These are phyloP conservation scores for Sclerodermus sp. DNA, from an alignment of 2,888 invertebrate genomes.

Conservation along the genomic window DNA sequence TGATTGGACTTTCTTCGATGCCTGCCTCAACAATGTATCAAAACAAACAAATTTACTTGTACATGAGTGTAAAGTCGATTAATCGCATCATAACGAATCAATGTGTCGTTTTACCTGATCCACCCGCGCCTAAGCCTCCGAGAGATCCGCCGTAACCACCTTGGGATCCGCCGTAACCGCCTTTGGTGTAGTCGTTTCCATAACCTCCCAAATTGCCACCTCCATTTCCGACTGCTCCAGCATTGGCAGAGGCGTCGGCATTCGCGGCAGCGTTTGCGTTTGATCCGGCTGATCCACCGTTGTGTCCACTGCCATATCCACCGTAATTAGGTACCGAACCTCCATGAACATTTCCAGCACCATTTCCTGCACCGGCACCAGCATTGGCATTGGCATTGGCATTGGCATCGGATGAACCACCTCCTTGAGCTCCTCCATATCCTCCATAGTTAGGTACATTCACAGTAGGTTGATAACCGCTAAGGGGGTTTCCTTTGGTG, in stretches of 20 bases:
- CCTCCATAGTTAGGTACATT: constrained; percentile 8
- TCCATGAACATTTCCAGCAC: constrained; percentile 3
- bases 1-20: neutral
- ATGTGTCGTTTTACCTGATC: neutral
- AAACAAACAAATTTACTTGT: neutral
- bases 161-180: constrained; percentile 4
- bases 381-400: constrained; percentile 14
- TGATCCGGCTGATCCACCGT: constrained; percentile 1
- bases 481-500: neutral
- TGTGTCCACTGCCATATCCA: constrained; percentile 5
- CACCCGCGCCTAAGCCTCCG: neutral
- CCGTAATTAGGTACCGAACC: constrained; percentile 7
- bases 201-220: constrained; percentile 2
- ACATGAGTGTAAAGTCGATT: neutral
- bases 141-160: neutral
- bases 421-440: constrained; percentile 1
- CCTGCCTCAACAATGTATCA: neutral
- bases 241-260: constrained; percentile 11
- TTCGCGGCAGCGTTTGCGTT: constrained; percentile 11
- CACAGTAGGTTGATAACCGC: neutral
- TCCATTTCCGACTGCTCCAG: constrained; percentile 7
- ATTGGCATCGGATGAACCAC: constrained; percentile 7
- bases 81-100: neutral
- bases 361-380: neutral
- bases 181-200: constrained; percentile 1